Conservation (phyloP, 2,888 invertebrate genomes). For the Microplitis manilae region DNA sequence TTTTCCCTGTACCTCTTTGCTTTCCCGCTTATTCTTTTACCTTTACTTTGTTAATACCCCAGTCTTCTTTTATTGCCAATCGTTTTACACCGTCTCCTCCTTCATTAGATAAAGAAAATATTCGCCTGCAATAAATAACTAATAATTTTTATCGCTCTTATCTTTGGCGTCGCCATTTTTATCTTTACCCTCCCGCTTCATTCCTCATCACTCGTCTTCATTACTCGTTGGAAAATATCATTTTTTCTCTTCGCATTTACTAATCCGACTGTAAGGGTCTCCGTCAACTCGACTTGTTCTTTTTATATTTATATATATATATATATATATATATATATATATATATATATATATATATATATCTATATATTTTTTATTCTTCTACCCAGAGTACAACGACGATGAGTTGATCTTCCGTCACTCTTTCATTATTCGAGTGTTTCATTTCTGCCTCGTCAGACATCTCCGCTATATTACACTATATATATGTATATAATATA, state of each 20-base stretch:
- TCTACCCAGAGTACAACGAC: not conserved
- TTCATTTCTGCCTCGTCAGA: slow-evolving; percentile 34
- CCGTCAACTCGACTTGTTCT: slow-evolving; percentile 19
- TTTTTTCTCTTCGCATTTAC: slow-evolving; percentile 49
- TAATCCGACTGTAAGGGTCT: slow-evolving; percentile 47
- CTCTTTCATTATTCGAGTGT: slow-evolving; percentile 40
- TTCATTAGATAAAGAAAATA: slow-evolving; percentile 43
- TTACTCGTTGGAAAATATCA: slow-evolving; percentile 41
- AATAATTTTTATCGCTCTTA: slow-evolving; percentile 14
- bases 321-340: no score
- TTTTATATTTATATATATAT: slow-evolving; percentile 11
- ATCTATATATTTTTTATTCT: slow-evolving; percentile 25
- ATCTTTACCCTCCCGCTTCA: not conserved
- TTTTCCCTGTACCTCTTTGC: slow-evolving; percentile 22
- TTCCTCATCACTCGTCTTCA: not conserved
- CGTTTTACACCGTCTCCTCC: slow-evolving; percentile 37
- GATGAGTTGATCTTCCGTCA: slow-evolving; percentile 38
- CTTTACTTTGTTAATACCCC: slow-evolving; percentile 41
- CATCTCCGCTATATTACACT: slow-evolving; percentile 10
- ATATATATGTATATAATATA: not conserved
- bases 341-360: not conserved
- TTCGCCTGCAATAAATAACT: slow-evolving; percentile 31
- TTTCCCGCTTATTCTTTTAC: slow-evolving; percentile 10
- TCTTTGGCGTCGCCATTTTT: slow-evolving; percentile 37
- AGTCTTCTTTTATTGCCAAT: slow-evolving; percentile 31